phyloP scores from a whole-genome alignment of 1,140 invertebrate genomes.

The Palaemon carinicauda region DNA sequence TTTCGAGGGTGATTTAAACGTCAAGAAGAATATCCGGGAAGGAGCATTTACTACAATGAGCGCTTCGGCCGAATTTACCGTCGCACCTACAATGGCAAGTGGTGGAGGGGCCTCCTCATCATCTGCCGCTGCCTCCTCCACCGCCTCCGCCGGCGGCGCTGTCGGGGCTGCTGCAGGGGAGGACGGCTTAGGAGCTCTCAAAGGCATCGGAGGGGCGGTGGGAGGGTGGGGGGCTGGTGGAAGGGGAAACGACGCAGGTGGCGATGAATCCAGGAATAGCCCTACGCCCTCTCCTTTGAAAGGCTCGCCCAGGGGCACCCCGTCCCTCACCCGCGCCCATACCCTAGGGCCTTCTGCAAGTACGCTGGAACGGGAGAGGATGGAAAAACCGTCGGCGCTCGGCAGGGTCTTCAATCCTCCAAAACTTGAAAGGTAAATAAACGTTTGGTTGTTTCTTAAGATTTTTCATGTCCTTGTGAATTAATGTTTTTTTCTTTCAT shows the following conservation, averaged over 20 bases:
- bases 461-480: not conserved
- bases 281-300: slow-evolving; percentile 18
- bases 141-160: not conserved
- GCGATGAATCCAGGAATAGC: no score
- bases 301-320: slow-evolving; percentile 9
- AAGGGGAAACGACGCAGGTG: no score
- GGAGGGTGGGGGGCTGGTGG: not conserved
- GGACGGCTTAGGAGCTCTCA: slow-evolving; percentile 27
- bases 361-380: slow-evolving; percentile 18
- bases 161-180: not conserved
- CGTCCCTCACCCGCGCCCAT: slow-evolving; percentile 39
- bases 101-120: not conserved
- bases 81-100: not conserved
- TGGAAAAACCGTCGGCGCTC: slow-evolving; percentile 36
- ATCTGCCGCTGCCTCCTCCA: not conserved
- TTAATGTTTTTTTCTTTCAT: no score
- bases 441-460: not conserved
- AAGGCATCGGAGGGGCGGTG: slow-evolving; percentile 1
- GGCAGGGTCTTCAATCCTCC: slow-evolving; percentile 49
- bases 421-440: slow-evolving; percentile 45
- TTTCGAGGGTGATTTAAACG: no score
- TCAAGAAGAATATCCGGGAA: no score
- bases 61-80: no score
- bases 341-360: slow-evolving; percentile 29
- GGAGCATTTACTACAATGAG: no score